Base-by-base conservation (phyloP, 2,797 vertebrate genomes). In the Gymnodraco acuticeps region DNA sequence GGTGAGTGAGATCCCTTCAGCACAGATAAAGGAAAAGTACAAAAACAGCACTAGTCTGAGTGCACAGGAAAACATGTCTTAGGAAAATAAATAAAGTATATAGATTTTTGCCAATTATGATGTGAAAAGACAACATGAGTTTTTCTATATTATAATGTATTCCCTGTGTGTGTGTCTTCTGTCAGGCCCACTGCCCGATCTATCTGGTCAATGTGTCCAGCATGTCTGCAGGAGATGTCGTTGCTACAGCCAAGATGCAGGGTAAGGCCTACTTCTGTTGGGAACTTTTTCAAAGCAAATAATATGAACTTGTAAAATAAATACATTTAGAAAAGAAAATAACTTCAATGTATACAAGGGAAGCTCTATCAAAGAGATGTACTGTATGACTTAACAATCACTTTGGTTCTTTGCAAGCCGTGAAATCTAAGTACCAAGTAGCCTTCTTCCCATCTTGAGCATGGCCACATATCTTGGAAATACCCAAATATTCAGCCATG, bases 131-230 rank as follows among this genome's bases (percentile, higher is more conserved):
- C 23, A 27, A 27, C 23, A 27, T 73, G 1, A 10, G 3, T 23
- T 54, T 3, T 33, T 20, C 3, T 42, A 17, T 54, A 8, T 7
- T 1, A 58, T 2, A 8, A 43, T 17, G 7, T 38, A 38, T 38
- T 38, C 33, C 33, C 7, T 60, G 12, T 50, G 13, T 52, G 15
- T 78, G n/a, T 61, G 10, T 75, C 51, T 67, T 23, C 31, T 52
- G 47, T 54, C 19, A 99, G 97, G 98, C 96, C 73, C 97, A 97
- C 93, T 98, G 97, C 86, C 98, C 98, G 0, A 87, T 99, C 90
- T 99, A 99, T 89, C 93, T 99, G 70, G 97, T 98, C 85, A 99
- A 96, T 0, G 96, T 99, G 58, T 98, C 98, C 92, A 99, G 98
- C 86, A 97, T 97, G 94, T 95, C 97, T 0, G 97, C 98, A 0